These are phyloP conservation scores for Ceratosolen solmsi DNA, from an alignment of 1,140 invertebrate genomes.

Conservation along the genomic window DNA sequence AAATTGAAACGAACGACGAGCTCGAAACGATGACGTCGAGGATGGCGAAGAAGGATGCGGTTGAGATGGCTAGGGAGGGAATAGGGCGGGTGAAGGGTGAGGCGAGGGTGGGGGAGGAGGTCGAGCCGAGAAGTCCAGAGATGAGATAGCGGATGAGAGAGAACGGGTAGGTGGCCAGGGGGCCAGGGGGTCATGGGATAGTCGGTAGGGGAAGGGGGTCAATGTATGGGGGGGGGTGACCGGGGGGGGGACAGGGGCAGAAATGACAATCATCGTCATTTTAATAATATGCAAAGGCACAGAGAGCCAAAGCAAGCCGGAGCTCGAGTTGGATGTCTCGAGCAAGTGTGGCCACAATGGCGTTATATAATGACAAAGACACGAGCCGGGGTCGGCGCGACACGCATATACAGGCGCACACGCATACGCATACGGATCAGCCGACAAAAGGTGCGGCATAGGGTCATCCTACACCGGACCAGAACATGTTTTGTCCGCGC, in stretches of 20 bases:
- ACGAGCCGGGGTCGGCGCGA: conserved; percentile 51
- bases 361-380: conserved; percentile 74
- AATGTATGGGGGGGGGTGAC: neutral
- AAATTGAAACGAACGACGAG: conserved; percentile 14
- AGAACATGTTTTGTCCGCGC: conserved; percentile 73
- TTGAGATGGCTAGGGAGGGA: neutral
- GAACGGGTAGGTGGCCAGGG: too few species aligned
- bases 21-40: neutral
- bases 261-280: conserved; percentile 75
- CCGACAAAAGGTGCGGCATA: conserved; percentile 73
- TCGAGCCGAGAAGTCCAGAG: conserved; percentile 45
- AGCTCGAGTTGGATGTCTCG: conserved; percentile 65
- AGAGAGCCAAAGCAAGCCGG: neutral
- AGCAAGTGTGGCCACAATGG: conserved; percentile 74
- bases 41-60: neutral
- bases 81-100: conserved; percentile 47
- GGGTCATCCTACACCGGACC: conserved; percentile 73
- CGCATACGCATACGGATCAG: conserved; percentile 55
- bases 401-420: neutral
- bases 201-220: conserved; percentile 47
- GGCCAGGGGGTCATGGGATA: too few species aligned
- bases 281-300: conserved; percentile 72
- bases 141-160: neutral
- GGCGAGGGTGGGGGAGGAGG: conserved; percentile 47
- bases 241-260: conserved; percentile 61